phyloP scores from a whole-genome alignment of 2,797 vertebrate species.

The Protosalanx chinensis region DNA sequence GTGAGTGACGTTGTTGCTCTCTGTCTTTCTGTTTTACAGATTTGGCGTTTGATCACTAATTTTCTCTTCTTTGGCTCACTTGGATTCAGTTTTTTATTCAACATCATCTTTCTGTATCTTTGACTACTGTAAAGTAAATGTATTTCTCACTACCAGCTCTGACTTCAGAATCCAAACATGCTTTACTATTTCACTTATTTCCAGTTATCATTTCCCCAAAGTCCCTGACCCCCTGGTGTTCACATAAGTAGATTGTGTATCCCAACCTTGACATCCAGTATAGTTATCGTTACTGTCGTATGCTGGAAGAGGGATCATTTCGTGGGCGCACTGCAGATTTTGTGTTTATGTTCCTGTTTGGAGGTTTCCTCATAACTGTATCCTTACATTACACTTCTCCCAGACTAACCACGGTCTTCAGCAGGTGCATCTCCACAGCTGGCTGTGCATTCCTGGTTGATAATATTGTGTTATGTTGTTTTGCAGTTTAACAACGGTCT shows the following conservation, averaged over 20 bases:
- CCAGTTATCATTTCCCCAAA: not conserved
- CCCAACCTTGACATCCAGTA: conserved; percentile 37
- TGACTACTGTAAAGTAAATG: not conserved
- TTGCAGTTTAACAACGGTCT: conserved; percentile 25
- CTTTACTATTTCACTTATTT: not conserved
- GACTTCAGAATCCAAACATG: not conserved
- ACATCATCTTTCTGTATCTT: conserved; percentile 85
- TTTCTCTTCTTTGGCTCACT: conserved; percentile 90
- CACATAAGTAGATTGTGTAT: not conserved
- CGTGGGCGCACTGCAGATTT: conserved; percentile 83
- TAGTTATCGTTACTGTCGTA: conserved; percentile 85
- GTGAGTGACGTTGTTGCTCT: not conserved
- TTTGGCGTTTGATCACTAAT: conserved; percentile 88
- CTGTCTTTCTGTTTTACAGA: conserved; percentile 53
- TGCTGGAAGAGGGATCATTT: conserved; percentile 87
- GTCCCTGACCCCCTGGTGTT: not conserved
- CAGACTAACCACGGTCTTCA: not conserved
- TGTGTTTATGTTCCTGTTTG: conserved; percentile 86
- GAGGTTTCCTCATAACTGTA: conserved; percentile 83
- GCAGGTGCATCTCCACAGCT: not conserved
- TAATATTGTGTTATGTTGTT: conserved; percentile 19
- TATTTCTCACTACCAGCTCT: not conserved
- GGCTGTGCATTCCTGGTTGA: conserved; percentile 48
- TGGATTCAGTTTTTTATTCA: conserved; percentile 91
- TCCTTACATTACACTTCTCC: conserved; percentile 64